These are phyloP conservation scores for Malthinus flaveolus DNA, from an alignment of 2,888 invertebrate species.

Conservation along the genomic window DNA sequence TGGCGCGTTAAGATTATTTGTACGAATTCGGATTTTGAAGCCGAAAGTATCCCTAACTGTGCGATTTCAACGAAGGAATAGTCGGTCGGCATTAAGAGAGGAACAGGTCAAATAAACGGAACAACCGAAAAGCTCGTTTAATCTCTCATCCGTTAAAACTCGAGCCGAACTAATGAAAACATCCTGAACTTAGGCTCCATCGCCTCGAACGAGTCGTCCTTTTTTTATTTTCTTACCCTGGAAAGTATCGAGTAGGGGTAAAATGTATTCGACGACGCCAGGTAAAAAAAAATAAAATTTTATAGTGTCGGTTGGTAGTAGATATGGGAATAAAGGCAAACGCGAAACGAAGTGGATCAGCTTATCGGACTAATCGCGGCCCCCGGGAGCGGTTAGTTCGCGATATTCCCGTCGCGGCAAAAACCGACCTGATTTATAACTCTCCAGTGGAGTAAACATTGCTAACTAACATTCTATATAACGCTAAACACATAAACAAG, in stretches of 20 bases:
- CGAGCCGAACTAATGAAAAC: conserved; percentile 27
- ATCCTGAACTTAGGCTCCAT: conserved; percentile 17
- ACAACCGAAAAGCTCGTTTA: conserved; percentile 30
- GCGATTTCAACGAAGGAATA: neutral
- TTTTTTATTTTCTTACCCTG: conserved; percentile 1
- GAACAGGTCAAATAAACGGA: conserved; percentile 30
- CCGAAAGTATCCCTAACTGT: neutral
- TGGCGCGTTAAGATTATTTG: too few species aligned
- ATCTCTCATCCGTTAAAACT: conserved; percentile 29
- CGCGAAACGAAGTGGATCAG: conserved; percentile 37
- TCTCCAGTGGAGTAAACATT: conserved; percentile 39
- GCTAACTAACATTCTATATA: conserved; percentile 38
- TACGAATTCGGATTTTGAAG: neutral
- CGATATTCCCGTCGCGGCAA: conserved; percentile 30
- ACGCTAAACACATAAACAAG: conserved; percentile 22
- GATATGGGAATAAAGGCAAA: neutral
- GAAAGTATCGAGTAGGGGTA: neutral
- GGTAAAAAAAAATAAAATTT: conserved; percentile 9
- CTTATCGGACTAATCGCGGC: conserved; percentile 48
- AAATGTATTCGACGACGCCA: conserved; percentile 9
- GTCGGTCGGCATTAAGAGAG: conserved; percentile 17
- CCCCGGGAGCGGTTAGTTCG: conserved; percentile 46
- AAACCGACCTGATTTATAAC: conserved; percentile 32
- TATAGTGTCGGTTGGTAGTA: neutral
- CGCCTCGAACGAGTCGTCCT: conserved; percentile 9